Percentiles rank a stretch among this genome's conserved stretches.
These are phyloP conservation scores for Phaetusa simplex DNA, from an alignment of 2,113 vertebrate species.

Conservation along the genomic window DNA sequence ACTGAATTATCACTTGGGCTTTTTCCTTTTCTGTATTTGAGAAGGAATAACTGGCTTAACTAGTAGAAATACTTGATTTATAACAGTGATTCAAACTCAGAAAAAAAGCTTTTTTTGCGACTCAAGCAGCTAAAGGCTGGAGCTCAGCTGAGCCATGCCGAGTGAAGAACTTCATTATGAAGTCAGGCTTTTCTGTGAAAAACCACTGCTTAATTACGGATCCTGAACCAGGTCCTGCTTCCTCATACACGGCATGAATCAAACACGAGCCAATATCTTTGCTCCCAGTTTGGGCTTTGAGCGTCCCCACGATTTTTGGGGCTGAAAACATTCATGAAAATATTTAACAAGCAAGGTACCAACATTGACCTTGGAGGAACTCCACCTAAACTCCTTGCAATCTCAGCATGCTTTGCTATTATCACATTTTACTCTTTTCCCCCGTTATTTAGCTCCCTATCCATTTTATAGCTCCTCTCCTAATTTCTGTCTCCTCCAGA, in stretches of 20 bases:
- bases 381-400: not conserved
- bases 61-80: constrained; percentile 12
- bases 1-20: constrained; percentile 17
- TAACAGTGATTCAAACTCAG: not conserved
- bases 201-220: not conserved
- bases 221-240: not conserved
- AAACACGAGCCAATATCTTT: not conserved
- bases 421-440: not conserved
- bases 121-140: not conserved
- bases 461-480: not conserved
- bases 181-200: not conserved
- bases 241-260: not conserved
- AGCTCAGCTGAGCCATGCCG: not conserved
- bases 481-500: not conserved
- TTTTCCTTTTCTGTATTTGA: not conserved
- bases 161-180: not conserved
- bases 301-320: fast-evolving
- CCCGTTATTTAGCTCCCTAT: not conserved
- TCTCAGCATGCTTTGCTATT: not conserved
- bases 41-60: not conserved
- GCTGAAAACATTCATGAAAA: not conserved
- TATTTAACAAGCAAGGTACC: not conserved
- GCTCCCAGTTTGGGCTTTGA: not conserved
- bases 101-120: not conserved
- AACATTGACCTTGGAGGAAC: not conserved